These are phyloP conservation scores for Papilio helenus DNA, from an alignment of 1,140 invertebrate species.

Conservation along the genomic window DNA sequence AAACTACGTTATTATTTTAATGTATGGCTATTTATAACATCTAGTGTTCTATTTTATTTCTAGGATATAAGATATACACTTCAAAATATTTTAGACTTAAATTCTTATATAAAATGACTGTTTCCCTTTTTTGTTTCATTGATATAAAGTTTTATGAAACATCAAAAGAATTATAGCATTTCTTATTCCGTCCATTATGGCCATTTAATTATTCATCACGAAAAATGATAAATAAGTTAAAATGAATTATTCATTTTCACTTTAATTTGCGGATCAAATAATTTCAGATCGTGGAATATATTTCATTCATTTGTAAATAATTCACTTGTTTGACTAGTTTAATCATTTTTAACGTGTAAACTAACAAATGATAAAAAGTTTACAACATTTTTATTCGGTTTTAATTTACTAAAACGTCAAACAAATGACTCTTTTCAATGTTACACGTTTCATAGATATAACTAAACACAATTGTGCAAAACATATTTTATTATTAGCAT, in stretches of 20 bases:
- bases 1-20: background rate
- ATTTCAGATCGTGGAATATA: background rate
- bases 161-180: too few species aligned
- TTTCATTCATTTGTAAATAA: background rate
- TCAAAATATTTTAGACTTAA: too few species aligned
- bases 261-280: background rate
- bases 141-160: too few species aligned
- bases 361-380: background rate
- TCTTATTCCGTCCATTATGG: background rate
- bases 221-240: background rate
- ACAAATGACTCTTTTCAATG: too few species aligned
- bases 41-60: background rate
- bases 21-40: background rate
- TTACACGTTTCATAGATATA: too few species aligned
- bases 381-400: background rate
- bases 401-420: too few species aligned
- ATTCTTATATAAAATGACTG: too few species aligned
- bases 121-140: too few species aligned
- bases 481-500: too few species aligned
- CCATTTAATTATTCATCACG: slow-evolving; percentile 4
- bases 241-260: background rate
- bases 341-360: background rate
- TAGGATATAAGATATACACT: background rate
- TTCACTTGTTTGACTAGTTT: too few species aligned
- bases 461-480: too few species aligned